Base-by-base conservation (phyloP, 2,113 vertebrate species). In the Hippopotamus amphibius region DNA sequence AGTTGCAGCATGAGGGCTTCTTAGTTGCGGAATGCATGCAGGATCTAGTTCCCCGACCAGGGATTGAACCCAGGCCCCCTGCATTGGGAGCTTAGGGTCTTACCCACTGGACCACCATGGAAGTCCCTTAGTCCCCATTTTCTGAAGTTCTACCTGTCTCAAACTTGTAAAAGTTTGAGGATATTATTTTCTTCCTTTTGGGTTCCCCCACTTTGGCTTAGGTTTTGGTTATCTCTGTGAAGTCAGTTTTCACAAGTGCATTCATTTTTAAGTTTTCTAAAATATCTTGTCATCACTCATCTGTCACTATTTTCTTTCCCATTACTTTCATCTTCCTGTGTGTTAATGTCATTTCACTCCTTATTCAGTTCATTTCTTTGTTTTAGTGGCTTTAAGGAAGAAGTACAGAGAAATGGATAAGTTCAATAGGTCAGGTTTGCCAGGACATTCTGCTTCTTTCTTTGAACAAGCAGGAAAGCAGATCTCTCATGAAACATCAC, bases 391-490 rank as follows among this genome's bases (percentile, higher is more conserved):
- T 65, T 84, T 90, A 80, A n/a, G 17, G 13, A 90, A 57, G 46
- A 76, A 48, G 68, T 53, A 65, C 33, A 87, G 71, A 92, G 66
- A 76, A 80, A 79, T 30, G 24, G 17, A 17, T 33, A 66, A 72
- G 66, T 95, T 95, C 61, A 63, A 28, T 37, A 10, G 17, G 65
- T 89, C 65, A 15, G 9, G 16, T 22, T 92, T 46, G 46, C 63
- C 68, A 88, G 93, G 43, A 96, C 72, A 63, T 50, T 93, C 72
- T 86, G 61, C 55, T 95, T 59, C 30, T 95, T 88, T 92, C 84
- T 84, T 89, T 86, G 66, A 97, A 93, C 8, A 91, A 53, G 15
- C 71, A 46, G 65, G n/a, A 93, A 86, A 93, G 37, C 13, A 84
- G 80, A 65, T 33, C 30, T 65, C 24, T 63, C 68, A 33, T 43